Percentiles rank a stretch among this genome's conserved stretches.
phyloP scores from a whole-genome alignment of 2,888 invertebrate genomes.

The Griposia aprilina region DNA sequence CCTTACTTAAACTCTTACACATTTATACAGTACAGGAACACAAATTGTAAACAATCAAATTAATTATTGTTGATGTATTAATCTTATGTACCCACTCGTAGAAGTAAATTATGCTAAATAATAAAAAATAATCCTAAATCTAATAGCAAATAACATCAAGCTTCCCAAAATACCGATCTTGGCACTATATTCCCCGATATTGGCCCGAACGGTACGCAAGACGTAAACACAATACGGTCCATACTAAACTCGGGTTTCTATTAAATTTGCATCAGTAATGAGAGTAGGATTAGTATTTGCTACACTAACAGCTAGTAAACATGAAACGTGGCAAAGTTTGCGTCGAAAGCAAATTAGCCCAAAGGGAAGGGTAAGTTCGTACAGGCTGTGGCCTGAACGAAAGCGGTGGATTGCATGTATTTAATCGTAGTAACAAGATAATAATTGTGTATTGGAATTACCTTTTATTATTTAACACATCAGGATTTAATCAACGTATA shows the following conservation, averaged over 20 bases:
- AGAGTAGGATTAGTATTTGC: conserved; percentile 59
- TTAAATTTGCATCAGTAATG: conserved; percentile 67
- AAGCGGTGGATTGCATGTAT: not conserved
- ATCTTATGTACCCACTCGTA: not conserved
- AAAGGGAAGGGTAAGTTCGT: conserved; percentile 36
- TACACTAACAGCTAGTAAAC: conserved; percentile 56
- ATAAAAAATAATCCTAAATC: not conserved
- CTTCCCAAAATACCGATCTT: conserved; percentile 10
- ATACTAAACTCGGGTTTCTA: conserved; percentile 52
- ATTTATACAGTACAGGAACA: not conserved
- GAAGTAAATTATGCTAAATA: not conserved
- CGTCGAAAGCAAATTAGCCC: conserved; percentile 61
- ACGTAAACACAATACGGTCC: conserved; percentile 55
- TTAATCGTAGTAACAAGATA: not conserved
- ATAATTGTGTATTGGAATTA: conserved; percentile 15
- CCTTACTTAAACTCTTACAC: not conserved
- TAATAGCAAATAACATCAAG: not conserved
- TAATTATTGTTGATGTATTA: not conserved
- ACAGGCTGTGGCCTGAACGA: not conserved
- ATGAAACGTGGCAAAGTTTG: conserved; percentile 62
- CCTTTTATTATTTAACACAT: no score
- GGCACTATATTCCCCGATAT: conserved; percentile 18
- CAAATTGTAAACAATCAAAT: not conserved
- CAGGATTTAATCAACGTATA: no score
- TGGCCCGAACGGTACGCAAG: conserved; percentile 34